Evolutionary conservation across 53 echinoderm and acorn worm genomes (phyloP), one percentile per base, ranked within the genome.

Genomic region (Temnopleurus reevesii): DNA sequence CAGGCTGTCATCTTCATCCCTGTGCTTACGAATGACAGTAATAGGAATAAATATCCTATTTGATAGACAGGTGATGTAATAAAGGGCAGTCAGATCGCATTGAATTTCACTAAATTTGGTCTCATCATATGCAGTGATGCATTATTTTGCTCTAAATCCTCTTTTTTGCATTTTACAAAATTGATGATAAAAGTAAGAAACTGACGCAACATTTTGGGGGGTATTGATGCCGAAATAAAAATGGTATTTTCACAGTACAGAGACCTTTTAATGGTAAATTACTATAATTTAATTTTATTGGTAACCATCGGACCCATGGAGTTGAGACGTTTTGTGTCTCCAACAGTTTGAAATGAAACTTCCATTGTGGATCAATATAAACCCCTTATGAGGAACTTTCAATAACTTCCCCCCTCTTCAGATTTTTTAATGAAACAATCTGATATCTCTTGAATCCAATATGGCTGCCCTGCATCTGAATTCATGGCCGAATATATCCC

Each of bases 51-150:
- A 83, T 83, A 55, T 83, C 83, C 36, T 10, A 5, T 19, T 18
- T 83, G 83, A 83, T 35, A 15, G 83, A 83, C 83, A 55, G 55
- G 36, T 83, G 55, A 83, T 83, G 55, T 55, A 55, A 83, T 83
- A 18, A 51, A 53, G 55, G 53, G 31, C 41, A 71, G 71, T 71
- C 36, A 5, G 2, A 21, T 38, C 71, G n/a, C 21, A 71, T 71
- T 71, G 43, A 71, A 71, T 71, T 71, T 41, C 71, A 71, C 71
- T 23, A 4, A 41, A n/a, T 41, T 21, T 41, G n/a, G 71, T 71
- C 71, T 38, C 71, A 71, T 36, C 38, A 41, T 8, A 71, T 71
- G 36, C 38, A 27, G 71, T 6, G 71, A 63, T 31, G 63, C 33
- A 18, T 9, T 17, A 29, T 30, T 63, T 13, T 13, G 36, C 41